phyloP scores from a whole-genome alignment of 2,888 invertebrate genomes.

The Parnassius orleans region DNA sequence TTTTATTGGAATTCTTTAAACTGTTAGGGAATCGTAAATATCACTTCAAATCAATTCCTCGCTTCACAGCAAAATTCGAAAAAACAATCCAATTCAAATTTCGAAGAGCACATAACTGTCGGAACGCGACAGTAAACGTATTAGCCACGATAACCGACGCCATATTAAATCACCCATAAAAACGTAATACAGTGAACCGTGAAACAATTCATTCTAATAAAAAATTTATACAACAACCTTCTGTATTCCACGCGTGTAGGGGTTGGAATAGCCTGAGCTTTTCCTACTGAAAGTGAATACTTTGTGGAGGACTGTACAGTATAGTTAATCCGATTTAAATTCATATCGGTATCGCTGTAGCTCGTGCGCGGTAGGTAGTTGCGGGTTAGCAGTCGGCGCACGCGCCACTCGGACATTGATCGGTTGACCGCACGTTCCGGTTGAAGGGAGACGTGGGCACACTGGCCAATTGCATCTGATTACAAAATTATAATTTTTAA shows the following conservation, averaged over 20 bases:
- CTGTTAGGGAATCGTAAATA: conserved; percentile 21
- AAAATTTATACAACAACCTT: not conserved
- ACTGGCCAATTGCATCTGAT: conserved; percentile 1
- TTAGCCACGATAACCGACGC: conserved; percentile 29
- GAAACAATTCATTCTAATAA: not conserved
- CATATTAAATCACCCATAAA: conserved; percentile 30
- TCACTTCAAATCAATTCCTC: conserved; percentile 27
- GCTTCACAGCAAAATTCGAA: conserved; percentile 16
- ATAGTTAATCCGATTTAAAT: conserved; percentile 71
- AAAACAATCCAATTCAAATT: conserved; percentile 28
- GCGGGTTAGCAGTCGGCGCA: conserved; percentile 56
- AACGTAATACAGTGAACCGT: conserved; percentile 24
- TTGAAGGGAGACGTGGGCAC: conserved; percentile 8
- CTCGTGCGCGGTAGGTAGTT: conserved; percentile 63
- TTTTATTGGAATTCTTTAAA: conserved; percentile 14
- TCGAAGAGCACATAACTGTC: conserved; percentile 32
- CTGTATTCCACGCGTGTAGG: not conserved
- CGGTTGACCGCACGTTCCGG: conserved; percentile 22
- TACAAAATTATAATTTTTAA: too few species aligned
- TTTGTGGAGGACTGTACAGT: conserved; percentile 32
- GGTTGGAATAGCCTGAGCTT: not conserved
- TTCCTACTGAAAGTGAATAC: conserved; percentile 27
- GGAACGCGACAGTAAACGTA: conserved; percentile 31
- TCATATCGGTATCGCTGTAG: conserved; percentile 61
- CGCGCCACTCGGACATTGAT: conserved; percentile 44